Percentiles rank a stretch among this genome's conserved stretches.
These are phyloP conservation scores for Halictus ligatus DNA, from an alignment of 2,888 invertebrate genomes.

Conservation along the genomic window DNA sequence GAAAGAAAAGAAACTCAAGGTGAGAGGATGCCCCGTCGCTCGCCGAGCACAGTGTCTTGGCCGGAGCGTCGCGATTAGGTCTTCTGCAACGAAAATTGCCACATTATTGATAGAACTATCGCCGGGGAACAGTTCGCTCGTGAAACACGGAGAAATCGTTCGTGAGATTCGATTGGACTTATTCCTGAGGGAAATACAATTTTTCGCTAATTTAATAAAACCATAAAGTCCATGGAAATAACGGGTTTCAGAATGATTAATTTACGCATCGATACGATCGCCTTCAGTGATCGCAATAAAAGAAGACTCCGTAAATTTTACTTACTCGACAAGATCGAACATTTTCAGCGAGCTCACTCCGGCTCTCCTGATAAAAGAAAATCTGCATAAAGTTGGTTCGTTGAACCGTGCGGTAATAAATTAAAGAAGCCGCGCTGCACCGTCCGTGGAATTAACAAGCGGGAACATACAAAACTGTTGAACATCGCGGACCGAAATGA, in stretches of 20 bases:
- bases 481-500: background rate
- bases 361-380: background rate
- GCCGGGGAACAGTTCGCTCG: too few species aligned
- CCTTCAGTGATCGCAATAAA: too few species aligned
- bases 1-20: constrained; percentile 2
- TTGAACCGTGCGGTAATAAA: background rate
- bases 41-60: background rate
- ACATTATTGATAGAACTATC: too few species aligned
- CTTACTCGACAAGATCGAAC: background rate
- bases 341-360: background rate
- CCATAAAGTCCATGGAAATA: background rate
- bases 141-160: too few species aligned
- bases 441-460: background rate
- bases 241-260: background rate
- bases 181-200: too few species aligned
- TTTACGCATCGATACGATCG: too few species aligned
- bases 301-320: too few species aligned
- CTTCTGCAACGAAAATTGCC: too few species aligned
- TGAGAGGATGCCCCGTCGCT: background rate
- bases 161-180: too few species aligned
- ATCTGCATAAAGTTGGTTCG: background rate
- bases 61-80: background rate
- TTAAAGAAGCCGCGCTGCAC: background rate
- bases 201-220: too few species aligned
- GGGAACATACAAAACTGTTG: constrained; percentile 5